Evolutionary conservation across 2,797 vertebrate species (phyloP).

Genomic region (Eptatretus atami): DNA sequence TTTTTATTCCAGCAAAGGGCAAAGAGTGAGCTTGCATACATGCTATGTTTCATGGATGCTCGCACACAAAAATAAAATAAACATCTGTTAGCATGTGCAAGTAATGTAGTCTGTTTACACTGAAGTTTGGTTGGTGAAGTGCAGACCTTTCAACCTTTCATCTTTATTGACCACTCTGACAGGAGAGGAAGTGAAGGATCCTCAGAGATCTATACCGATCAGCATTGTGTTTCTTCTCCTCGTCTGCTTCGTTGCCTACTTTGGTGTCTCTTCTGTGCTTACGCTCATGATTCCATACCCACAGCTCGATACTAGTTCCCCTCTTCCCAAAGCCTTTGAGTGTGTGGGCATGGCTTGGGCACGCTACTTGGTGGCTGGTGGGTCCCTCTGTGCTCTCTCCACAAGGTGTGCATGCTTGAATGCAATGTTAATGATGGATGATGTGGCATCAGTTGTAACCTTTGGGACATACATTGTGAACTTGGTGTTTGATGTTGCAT

Average conservation of each 20-base stretch:
- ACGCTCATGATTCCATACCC: constrained; percentile 93
- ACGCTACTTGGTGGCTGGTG: constrained; percentile 47
- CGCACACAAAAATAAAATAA: too few relatives aligned
- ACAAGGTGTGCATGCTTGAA: constrained; percentile 29
- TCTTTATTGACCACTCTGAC: constrained; percentile 2
- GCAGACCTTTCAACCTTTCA: too few relatives aligned
- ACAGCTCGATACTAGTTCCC: constrained; percentile 31
- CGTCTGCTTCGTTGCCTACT: constrained; percentile 76
- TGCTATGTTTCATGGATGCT: too few relatives aligned
- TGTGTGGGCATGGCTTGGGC: constrained; percentile 41
- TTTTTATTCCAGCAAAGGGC: too few relatives aligned
- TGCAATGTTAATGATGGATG: constrained; percentile 2
- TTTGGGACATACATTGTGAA: too few relatives aligned
- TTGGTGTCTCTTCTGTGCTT: constrained; percentile 55
- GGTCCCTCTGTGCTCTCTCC: constrained; percentile 70
- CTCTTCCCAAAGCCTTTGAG: constrained; percentile 54
- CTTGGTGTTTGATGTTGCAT: too few relatives aligned
- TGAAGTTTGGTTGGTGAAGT: too few relatives aligned
- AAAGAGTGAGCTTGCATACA: too few relatives aligned
- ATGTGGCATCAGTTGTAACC: too few relatives aligned
- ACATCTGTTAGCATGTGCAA: too few relatives aligned
- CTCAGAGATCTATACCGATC: constrained; percentile 55
- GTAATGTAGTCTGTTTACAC: too few relatives aligned
- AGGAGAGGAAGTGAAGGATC: constrained; percentile 84
- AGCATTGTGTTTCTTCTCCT: constrained; percentile 63